These are phyloP conservation scores for Hesperia comma DNA, from an alignment of 2,888 invertebrate species.

Conservation along the genomic window DNA sequence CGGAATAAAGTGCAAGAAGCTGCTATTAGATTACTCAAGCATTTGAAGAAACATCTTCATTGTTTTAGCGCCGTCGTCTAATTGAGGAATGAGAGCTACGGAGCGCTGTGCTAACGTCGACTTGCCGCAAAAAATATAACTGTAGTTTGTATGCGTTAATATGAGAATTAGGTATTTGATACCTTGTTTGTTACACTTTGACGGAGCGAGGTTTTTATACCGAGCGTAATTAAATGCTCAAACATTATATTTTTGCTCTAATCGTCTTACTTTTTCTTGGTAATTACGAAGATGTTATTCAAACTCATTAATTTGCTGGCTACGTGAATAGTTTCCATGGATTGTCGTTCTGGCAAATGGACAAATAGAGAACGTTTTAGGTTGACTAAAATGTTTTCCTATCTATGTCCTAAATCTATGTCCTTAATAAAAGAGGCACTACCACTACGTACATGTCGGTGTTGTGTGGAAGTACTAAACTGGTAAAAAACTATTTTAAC, in stretches of 20 bases:
- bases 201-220: constrained; percentile 18
- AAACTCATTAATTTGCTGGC: background rate
- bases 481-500: too few species aligned
- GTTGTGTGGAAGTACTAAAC: too few species aligned
- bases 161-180: constrained; percentile 30
- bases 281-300: constrained; percentile 17
- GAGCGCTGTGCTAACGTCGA: constrained; percentile 5
- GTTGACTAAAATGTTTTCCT: too few species aligned
- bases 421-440: too few species aligned
- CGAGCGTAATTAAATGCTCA: constrained; percentile 8
- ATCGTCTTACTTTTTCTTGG: constrained; percentile 9
- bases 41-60: constrained; percentile 36
- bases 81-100: constrained; percentile 26
- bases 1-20: constrained; percentile 37
- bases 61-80: constrained; percentile 34
- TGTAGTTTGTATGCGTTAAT: constrained; percentile 29
- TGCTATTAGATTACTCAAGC: constrained; percentile 39
- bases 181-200: constrained; percentile 28
- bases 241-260: constrained; percentile 19
- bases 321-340: background rate
- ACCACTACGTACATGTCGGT: too few species aligned
- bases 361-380: background rate
- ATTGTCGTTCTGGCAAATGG: background rate
- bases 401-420: background rate
- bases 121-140: constrained; percentile 32